A percentile compares a stretch with the other conserved stretches of the same genome.
Conservation (phyloP, 1,140 invertebrate genomes). For the Brachionus plicatilis region DNA sequence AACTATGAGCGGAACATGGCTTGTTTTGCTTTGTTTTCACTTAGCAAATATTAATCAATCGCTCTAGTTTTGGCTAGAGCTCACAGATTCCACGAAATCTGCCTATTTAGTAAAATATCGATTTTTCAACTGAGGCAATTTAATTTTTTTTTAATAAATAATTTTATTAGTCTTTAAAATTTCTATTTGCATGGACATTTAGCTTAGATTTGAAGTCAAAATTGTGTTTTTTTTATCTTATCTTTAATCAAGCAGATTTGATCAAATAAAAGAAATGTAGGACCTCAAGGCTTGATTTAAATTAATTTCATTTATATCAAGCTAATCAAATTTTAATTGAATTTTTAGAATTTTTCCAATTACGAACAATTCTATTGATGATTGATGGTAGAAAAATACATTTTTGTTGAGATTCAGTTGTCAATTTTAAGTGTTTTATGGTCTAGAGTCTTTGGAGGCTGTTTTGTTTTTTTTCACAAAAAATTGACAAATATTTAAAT, state of each 20-base stretch:
- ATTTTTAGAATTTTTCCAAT: background rate
- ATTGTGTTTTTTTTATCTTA: background rate
- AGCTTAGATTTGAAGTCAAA: background rate
- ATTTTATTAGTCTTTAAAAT: background rate
- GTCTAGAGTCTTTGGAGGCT: background rate
- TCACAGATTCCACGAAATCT: background rate
- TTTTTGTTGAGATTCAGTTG: background rate
- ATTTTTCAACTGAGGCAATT: background rate
- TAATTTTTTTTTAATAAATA: background rate
- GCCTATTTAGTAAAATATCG: background rate
- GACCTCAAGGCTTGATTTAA: background rate
- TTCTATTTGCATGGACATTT: background rate
- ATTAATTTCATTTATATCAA: background rate
- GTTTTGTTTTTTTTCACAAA: background rate
- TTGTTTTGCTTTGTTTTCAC: background rate
- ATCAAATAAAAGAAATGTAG: background rate
- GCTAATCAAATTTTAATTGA: background rate
- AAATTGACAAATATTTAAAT: background rate
- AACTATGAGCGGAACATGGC: background rate
- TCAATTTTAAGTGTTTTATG: background rate
- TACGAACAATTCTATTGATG: background rate
- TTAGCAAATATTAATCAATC: background rate
- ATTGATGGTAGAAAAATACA: background rate
- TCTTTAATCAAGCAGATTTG: background rate
- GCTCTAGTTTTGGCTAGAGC: background rate